These are phyloP conservation scores for Engystomops pustulosus DNA, from an alignment of 2,113 vertebrate species.

Conservation along the genomic window DNA sequence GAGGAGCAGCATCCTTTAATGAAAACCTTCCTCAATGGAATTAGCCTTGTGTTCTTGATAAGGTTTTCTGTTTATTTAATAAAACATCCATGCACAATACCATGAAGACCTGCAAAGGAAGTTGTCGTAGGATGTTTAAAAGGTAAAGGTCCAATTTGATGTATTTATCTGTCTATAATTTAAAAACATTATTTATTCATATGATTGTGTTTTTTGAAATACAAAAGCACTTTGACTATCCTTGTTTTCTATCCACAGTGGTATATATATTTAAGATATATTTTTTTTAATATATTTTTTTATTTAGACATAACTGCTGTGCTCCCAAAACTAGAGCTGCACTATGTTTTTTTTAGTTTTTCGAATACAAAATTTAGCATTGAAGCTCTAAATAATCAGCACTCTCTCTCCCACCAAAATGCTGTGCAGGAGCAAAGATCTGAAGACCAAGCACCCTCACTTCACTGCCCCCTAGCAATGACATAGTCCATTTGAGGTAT, in stretches of 20 bases:
- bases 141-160: neutral
- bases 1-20: slow-evolving; percentile 30
- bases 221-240: neutral
- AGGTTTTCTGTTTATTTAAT: neutral
- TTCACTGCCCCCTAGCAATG: too few species aligned
- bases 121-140: slow-evolving; percentile 24
- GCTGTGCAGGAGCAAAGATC: too few species aligned
- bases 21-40: slow-evolving; percentile 30
- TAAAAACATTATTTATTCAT: too few species aligned
- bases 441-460: too few species aligned
- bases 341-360: neutral
- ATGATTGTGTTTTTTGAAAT: neutral
- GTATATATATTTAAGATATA: neutral
- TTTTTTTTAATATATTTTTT: slow-evolving; percentile 9
- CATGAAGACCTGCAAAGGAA: slow-evolving; percentile 7
- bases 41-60: slow-evolving; percentile 35
- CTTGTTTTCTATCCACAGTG: neutral
- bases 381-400: neutral
- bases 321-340: neutral
- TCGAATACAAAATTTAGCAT: neutral
- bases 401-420: too few species aligned
- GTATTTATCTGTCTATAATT: neutral
- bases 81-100: slow-evolving; percentile 6
- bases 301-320: neutral
- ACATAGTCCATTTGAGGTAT: too few species aligned